Percentiles rank a stretch among this genome's conserved stretches.
Conservation (phyloP, 1,140 invertebrate species). For the Zaprionus ornatus region DNA sequence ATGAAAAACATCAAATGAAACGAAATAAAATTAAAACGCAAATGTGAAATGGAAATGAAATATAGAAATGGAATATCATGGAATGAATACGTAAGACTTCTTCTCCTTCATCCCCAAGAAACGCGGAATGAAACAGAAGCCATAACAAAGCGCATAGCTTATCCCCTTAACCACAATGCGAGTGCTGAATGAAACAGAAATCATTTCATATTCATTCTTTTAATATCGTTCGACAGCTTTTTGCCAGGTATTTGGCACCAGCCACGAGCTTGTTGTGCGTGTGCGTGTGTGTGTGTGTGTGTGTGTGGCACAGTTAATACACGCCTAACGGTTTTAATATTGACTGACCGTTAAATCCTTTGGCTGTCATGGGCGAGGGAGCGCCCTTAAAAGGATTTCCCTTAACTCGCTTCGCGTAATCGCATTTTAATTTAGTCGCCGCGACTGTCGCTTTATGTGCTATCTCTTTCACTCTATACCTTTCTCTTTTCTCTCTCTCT, state of each 20-base stretch:
- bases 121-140: background rate
- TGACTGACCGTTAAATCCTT: constrained; percentile 5
- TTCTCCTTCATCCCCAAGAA: background rate
- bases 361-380: background rate
- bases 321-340: constrained; percentile 10
- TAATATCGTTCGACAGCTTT: background rate
- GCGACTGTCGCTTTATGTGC: background rate
- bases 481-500: background rate
- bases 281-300: background rate
- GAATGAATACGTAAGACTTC: no score
- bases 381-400: background rate
- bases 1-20: no score
- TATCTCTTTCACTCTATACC: background rate
- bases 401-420: background rate
- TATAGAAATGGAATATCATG: no score
- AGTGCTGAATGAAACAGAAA: background rate
- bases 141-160: background rate
- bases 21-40: no score
- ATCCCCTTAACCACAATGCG: no score
- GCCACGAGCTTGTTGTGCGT: background rate
- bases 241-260: background rate
- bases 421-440: constrained; percentile 5
- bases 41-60: no score
- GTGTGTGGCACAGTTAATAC: background rate
- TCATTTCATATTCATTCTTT: background rate